Evolutionary conservation across 1,140 invertebrate species (phyloP), one percentile per base, ranked within the genome.

Genomic region (Epicauta chinensis): DNA sequence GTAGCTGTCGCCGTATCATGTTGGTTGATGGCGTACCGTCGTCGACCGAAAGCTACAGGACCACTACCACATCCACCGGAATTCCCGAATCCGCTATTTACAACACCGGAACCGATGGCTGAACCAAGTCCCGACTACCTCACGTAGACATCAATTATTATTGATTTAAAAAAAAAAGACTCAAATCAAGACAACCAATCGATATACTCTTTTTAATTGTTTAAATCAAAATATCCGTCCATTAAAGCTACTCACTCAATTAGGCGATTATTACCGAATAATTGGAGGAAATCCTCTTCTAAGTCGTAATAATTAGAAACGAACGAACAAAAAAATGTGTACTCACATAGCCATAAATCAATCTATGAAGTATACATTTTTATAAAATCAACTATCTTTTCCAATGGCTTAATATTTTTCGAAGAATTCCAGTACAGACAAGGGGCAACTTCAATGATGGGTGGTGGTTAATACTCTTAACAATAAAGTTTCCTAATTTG

Each of bases 1-100:
- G 90, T 96, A 17, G 92, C 92, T 14, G 89, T 94, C 30, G 91
- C 91, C 37, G 91, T 95, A 15, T 93, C 91, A 32, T 95, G 92
- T 71, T 96, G 91, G 91, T 76, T 95, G 38, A 90, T 95, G 81
- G 92, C 92, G 51, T 94, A 93, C 74, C 75, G 91, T 61, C 81
- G 90, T 55, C 81, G 87, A 62, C 87, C 89, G 40, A 89, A 90
- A 63, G 81, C 84, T 40, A 80, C 87, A 49, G 91, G 91, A 40
- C 92, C 91, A 52, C 78, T 96, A 65, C 91, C 91, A 56, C 92
- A 96, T 77, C 92, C 92, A 43, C 87, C 90, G 56, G 91, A 95
- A 73, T 94, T 96, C 75, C 92, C 92, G 43, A 95, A 96, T 70
- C 91, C 92, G 43, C 76, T 96, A 58, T 93, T 94, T 72, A 89